A percentile compares a stretch with the other conserved stretches of the same genome.
Evolutionary conservation across 2,113 vertebrate genomes (phyloP).

Genomic region (Labrus mixtus): DNA sequence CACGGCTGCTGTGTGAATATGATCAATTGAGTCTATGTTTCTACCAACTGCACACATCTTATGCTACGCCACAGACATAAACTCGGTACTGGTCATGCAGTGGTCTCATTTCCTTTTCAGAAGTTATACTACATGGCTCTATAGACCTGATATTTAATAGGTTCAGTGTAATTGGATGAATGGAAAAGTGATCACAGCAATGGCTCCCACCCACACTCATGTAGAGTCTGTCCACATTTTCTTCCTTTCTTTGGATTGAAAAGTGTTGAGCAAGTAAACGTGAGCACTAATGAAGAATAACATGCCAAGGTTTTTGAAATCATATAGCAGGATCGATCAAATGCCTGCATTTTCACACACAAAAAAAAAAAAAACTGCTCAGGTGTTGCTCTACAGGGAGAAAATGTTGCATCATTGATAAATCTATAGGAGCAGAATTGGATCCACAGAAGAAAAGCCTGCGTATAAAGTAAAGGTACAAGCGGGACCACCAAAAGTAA

Average conservation of each 20-base stretch:
- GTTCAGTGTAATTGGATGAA: constrained; percentile 24
- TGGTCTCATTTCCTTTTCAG: constrained; percentile 1
- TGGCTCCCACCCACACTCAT: background rate
- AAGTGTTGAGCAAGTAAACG: constrained; percentile 1
- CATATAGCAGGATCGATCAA: constrained; percentile 33
- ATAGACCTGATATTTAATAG: constrained; percentile 20
- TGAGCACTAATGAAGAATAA: background rate
- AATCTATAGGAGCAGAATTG: constrained; percentile 34
- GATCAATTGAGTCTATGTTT: constrained; percentile 6
- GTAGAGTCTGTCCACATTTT: too few relatives aligned
- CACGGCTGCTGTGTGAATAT: too few relatives aligned
- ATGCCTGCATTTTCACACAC: constrained; percentile 5
- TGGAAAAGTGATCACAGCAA: constrained; percentile 15
- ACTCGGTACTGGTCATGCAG: background rate
- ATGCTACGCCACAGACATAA: background rate
- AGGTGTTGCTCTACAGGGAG: constrained; percentile 18
- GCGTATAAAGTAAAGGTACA: background rate
- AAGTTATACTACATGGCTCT: constrained; percentile 3
- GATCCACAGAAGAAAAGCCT: constrained; percentile 13
- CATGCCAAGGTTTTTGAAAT: constrained; percentile 13
- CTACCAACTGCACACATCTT: background rate
- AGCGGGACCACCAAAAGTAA: constrained; percentile 16
- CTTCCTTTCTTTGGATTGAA: background rate
- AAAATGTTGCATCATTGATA: constrained; percentile 48
- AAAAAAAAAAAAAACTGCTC: constrained; percentile 23